Percentiles rank a stretch among this genome's conserved stretches.
These are phyloP conservation scores for Leptinotarsa haldemani DNA, from an alignment of 2,888 invertebrate genomes.

Conservation along the genomic window DNA sequence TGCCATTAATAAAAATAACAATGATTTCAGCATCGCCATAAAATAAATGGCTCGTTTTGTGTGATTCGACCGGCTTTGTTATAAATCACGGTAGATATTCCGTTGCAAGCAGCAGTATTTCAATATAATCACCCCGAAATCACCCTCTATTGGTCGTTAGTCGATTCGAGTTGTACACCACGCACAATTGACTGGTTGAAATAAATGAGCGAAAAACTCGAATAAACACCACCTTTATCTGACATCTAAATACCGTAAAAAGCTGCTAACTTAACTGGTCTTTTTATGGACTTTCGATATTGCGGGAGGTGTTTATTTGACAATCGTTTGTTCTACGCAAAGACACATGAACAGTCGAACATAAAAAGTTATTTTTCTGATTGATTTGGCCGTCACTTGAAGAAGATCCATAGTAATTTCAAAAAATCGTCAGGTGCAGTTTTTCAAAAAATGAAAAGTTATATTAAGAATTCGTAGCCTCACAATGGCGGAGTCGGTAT, in stretches of 20 bases:
- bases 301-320: not conserved
- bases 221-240: constrained; percentile 61
- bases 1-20: constrained; percentile 53
- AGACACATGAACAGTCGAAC: too few species aligned
- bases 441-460: too few species aligned
- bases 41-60: constrained; percentile 55
- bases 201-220: constrained; percentile 63
- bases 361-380: too few species aligned
- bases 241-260: constrained; percentile 59
- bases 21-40: constrained; percentile 51
- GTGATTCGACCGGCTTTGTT: constrained; percentile 51
- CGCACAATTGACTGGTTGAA: constrained; percentile 60
- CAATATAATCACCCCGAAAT: constrained; percentile 60
- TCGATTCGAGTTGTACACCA: constrained; percentile 57
- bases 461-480: too few species aligned
- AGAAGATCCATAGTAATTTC: too few species aligned
- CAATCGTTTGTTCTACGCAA: too few species aligned
- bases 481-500: too few species aligned
- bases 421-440: too few species aligned
- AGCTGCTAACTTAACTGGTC: constrained; percentile 28
- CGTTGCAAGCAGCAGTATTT: constrained; percentile 61
- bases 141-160: constrained; percentile 55
- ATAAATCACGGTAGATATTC: constrained; percentile 57
- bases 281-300: constrained; percentile 6
- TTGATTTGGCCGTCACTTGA: too few species aligned